Evolutionary conservation across 2,888 invertebrate genomes (phyloP).

Genomic region (Scaptomyza reducta): DNA sequence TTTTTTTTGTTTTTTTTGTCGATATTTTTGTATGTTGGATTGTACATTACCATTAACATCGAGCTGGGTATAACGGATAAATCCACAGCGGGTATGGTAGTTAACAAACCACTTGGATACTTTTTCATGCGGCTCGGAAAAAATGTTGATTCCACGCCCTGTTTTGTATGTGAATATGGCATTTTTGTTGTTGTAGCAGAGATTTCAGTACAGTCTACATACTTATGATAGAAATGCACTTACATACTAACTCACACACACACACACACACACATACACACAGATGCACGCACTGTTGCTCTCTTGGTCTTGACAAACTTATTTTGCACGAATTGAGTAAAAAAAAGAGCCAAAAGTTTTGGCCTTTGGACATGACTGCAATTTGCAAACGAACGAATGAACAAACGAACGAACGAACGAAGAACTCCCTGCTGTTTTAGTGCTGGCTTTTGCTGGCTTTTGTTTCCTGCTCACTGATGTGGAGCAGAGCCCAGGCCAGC

Average conservation of each 20-base stretch:
- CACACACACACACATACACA: conserved; percentile 13
- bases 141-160: conserved; percentile 85
- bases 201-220: conserved; percentile 39
- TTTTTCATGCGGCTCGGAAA: conserved; percentile 84
- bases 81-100: conserved; percentile 83
- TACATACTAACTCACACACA: conserved; percentile 29
- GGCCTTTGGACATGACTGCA: conserved; percentile 56
- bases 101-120: conserved; percentile 84
- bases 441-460: conserved; percentile 59
- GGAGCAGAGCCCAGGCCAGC: conserved; percentile 11
- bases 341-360: conserved; percentile 49
- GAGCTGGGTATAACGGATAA: conserved; percentile 83
- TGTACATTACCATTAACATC: conserved; percentile 84
- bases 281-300: conserved; percentile 15
- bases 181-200: conserved; percentile 59
- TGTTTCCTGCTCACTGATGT: conserved; percentile 66
- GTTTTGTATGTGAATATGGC: conserved; percentile 62
- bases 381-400: conserved; percentile 58
- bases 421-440: conserved; percentile 41
- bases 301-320: conserved; percentile 57
- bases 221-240: conserved; percentile 58
- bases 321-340: conserved; percentile 54
- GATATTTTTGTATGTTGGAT: conserved; percentile 25
- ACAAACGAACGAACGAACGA: conserved; percentile 15
- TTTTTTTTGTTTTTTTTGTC: conserved; percentile 20